phyloP scores from a whole-genome alignment of 2,888 invertebrate genomes.

The Spatulosminthurus flaviceps region DNA sequence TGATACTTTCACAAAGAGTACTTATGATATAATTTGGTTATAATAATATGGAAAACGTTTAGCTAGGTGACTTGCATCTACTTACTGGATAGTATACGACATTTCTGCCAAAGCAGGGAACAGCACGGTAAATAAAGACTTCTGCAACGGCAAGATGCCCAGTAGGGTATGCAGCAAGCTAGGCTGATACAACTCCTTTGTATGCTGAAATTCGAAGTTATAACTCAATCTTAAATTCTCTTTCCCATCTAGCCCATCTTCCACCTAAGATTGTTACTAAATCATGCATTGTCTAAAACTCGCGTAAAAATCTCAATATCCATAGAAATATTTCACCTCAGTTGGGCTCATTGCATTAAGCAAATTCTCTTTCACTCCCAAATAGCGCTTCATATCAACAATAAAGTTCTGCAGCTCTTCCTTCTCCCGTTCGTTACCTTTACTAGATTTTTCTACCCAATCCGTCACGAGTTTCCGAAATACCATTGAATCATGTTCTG shows the following conservation, averaged over 20 bases:
- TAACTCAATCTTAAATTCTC: not conserved
- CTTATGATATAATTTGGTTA: too few species aligned
- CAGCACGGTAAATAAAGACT: conserved; percentile 20
- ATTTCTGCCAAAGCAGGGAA: conserved; percentile 33
- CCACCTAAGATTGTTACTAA: too few species aligned
- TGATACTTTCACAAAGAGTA: too few species aligned
- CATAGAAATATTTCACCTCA: conserved; percentile 29
- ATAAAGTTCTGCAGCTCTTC: conserved; percentile 31
- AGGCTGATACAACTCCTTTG: conserved; percentile 27
- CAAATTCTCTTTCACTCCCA: conserved; percentile 35
- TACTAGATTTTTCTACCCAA: conserved; percentile 23
- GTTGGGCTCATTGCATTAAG: conserved; percentile 35
- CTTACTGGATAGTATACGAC: conserved; percentile 33
- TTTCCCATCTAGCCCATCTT: too few species aligned
- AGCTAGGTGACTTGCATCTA: too few species aligned
- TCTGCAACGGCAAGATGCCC: conserved; percentile 35
- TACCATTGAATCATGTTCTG: conserved; percentile 30
- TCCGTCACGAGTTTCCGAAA: conserved; percentile 37
- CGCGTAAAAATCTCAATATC: too few species aligned
- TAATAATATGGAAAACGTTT: too few species aligned
- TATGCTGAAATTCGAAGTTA: conserved; percentile 27
- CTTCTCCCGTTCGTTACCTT: not conserved
- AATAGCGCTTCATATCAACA: conserved; percentile 37
- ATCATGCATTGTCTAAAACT: too few species aligned
- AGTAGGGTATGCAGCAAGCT: conserved; percentile 37